Base-by-base conservation (phyloP, 2,113 vertebrate genomes). In the Channa argus region DNA sequence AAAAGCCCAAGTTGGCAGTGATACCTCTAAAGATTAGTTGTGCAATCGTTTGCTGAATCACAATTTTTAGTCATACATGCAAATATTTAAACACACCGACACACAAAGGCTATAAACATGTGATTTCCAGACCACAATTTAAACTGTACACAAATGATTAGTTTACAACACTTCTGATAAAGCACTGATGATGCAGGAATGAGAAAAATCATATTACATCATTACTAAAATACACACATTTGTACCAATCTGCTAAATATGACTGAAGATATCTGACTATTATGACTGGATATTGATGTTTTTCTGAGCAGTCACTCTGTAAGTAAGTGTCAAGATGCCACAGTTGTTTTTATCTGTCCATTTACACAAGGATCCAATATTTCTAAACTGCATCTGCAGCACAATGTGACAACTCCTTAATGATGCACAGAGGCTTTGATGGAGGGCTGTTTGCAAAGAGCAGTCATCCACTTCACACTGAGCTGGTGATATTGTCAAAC, bases 1-100 rank as follows among this genome's bases (percentile, higher is more conserved):
- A 41, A 41, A 41, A 41, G 4, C 6, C 8, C 5, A 37, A 55
- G 74, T 81, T 92, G 90, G 84, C 86, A 90, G 86, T 83, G 78
- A 84, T 68, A 75, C 50, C 73, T 24, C 64, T 51, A 39, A 82
- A 64, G 34, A 70, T 52, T 36, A 64, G 5, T 5, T 76, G 85
- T 89, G 71, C 78, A 82, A 83, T 39, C 5, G 38, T 36, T 11
- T 63, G 55, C 51, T 38, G 13, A 74, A 80, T 69, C 6, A 71
- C 36, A 68, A 73, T 12, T 65, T 68, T 55, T 64, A 76, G n/a
- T 49, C 10, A 44, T 10, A 66, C 47, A 64, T 69, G 43, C 52
- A 63, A 41, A 66, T 67, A 64, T 37, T 45, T 13, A 65, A 33
- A 54, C 6, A 46, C 33, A 59, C 33, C 36, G 4, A 54, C 6